phyloP scores from a whole-genome alignment of 2,888 invertebrate genomes.

The Rhingia rostrata region DNA sequence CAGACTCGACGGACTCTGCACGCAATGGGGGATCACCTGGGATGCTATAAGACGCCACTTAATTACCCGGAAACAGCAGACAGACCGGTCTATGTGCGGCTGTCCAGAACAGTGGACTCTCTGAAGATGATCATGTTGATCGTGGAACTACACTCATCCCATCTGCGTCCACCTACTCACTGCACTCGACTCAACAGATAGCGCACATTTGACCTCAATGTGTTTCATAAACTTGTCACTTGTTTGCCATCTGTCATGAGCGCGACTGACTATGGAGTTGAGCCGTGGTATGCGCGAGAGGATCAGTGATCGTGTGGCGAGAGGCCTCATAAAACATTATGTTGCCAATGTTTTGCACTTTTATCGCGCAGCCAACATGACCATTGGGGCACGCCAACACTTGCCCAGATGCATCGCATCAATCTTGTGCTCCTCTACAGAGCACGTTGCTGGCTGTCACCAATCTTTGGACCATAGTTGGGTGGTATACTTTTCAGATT shows the following conservation, averaged over 20 bases:
- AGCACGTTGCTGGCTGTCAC: conserved; percentile 52
- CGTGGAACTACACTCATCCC: conserved; percentile 24
- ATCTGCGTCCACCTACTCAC: conserved; percentile 60
- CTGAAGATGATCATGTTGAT: conserved; percentile 52
- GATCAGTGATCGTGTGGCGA: conserved; percentile 64
- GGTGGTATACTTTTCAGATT: conserved; percentile 58
- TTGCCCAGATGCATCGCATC: conserved; percentile 7
- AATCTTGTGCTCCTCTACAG: conserved; percentile 17
- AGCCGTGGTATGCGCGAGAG: conserved; percentile 5
- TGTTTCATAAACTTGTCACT: conserved; percentile 74
- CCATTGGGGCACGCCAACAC: conserved; percentile 62
- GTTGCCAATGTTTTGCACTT: conserved; percentile 53
- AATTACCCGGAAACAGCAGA: conserved; percentile 73
- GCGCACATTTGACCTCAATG: conserved; percentile 67
- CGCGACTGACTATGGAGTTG: conserved; percentile 25
- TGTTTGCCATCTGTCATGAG: conserved; percentile 69
- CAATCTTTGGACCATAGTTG: conserved; percentile 32
- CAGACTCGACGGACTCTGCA: conserved; percentile 38
- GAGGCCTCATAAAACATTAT: conserved; percentile 57
- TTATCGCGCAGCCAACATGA: conserved; percentile 39
- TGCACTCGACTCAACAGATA: background rate
- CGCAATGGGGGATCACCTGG: conserved; percentile 55
- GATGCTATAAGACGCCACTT: conserved; percentile 65
- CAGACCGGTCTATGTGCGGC: conserved; percentile 50
- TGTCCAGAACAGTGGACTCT: background rate